Evolutionary conservation across 2,888 invertebrate genomes (phyloP), one percentile per base, ranked within the genome.

Genomic region (Lamproptera curius): DNA sequence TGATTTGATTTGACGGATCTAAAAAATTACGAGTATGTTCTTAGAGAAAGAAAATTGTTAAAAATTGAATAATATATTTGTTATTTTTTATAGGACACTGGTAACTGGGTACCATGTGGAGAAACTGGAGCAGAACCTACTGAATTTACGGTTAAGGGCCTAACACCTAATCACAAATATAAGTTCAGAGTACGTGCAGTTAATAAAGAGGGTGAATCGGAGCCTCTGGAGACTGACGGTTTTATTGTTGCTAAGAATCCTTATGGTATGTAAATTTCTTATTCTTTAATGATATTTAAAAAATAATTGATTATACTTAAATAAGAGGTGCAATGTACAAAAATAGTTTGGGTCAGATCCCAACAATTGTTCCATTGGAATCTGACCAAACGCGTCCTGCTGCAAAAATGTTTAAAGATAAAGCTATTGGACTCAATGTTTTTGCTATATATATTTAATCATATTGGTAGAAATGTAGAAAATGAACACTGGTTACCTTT

Each of bases 151-250:
- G 95, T 98, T 70, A 93, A 95, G 78, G 95, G 96, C 44, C 89
- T 99, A 55, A 97, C 96, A 9, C 94, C 97, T 31, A 95, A 98
- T 82, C 96, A 98, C 88, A 96, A 97, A 75, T 99, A 99, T 88
- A 97, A 97, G 86, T 98, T 99, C 89, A 92, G 99, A 56, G 98
- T 99, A 0, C 95, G 95, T 58, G 99, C 99, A 23, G 94, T 97
- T 46, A 99, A 99, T 79, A 97, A 97, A 73, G 97, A 98, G 84
- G 99, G 99, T 36, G 97, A 97, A 82, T 97, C 98, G 1, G 98
- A 98, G 57, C 97, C 98, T 34, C 89, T 99, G 56, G 97, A 97
- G 76, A 95, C 96, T 10, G 93, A 94, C 38, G 95, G 96, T 56
- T 91, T 95, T 38, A 96, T 98, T 60, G 67, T 94, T 48, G 98